Percentiles rank a stretch among this genome's conserved stretches.
Evolutionary conservation across 2,797 vertebrate genomes (phyloP).

Genomic region (Nyctibius grandis): DNA sequence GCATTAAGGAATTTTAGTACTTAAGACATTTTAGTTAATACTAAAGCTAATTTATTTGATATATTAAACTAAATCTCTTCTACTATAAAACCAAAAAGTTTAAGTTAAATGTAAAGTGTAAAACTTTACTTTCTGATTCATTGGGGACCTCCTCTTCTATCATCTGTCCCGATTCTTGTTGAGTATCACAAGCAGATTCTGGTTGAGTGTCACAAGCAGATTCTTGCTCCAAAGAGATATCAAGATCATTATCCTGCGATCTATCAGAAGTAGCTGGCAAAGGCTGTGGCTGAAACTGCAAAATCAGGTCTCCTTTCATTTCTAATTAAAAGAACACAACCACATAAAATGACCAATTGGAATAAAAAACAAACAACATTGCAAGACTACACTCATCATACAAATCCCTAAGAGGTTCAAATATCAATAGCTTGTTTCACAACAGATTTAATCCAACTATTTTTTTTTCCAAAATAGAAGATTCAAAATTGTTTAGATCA

Average conservation of each 20-base stretch:
- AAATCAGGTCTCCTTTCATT: constrained; percentile 83
- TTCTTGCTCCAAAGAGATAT: constrained; percentile 83
- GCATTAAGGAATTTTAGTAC: neutral
- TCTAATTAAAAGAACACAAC: constrained; percentile 70
- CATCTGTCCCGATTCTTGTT: neutral
- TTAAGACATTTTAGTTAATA: neutral
- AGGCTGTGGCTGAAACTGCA: constrained; percentile 86
- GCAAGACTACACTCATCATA: neutral
- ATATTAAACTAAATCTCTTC: neutral
- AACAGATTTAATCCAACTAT: neutral
- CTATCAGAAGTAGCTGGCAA: constrained; percentile 75
- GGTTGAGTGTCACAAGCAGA: neutral
- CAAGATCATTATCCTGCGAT: constrained; percentile 84
- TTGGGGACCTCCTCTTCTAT: neutral
- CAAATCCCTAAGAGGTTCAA: neutral
- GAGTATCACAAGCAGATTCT: constrained; percentile 20
- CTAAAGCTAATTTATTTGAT: neutral
- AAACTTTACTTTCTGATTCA: constrained; percentile 49
- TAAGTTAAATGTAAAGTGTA: neutral
- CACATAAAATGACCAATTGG: neutral
- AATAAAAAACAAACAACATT: neutral
- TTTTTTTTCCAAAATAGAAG: neutral
- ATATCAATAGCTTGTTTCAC: neutral
- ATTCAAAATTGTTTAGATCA: neutral
- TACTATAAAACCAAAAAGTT: neutral